Conservation (phyloP, 2,113 vertebrate genomes). For the Ciconia stormi region DNA sequence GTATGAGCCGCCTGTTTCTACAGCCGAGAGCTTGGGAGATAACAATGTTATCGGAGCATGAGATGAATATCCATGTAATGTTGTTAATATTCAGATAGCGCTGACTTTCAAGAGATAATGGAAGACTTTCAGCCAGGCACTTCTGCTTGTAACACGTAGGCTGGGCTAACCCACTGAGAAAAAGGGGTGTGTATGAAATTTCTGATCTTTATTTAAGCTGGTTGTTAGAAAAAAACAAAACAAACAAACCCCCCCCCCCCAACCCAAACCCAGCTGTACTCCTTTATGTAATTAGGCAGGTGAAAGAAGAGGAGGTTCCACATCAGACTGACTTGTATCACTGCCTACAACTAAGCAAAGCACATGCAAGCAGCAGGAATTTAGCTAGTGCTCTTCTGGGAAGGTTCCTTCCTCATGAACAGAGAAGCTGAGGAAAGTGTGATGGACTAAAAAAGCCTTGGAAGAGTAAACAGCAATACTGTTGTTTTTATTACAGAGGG, state of each 20-base stretch:
- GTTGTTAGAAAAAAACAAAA: neutral
- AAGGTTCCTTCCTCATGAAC: neutral
- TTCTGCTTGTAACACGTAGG: neutral
- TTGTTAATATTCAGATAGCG: constrained; percentile 3
- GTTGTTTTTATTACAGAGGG: neutral
- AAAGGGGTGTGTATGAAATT: neutral
- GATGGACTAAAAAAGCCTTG: neutral
- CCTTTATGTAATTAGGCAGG: neutral
- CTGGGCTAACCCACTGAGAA: neutral
- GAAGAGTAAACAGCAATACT: neutral
- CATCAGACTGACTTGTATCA: neutral
- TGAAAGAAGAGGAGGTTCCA: neutral
- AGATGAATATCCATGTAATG: neutral
- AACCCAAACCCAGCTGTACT: neutral
- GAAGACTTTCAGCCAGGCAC: neutral
- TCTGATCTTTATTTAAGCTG: neutral
- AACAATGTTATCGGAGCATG: neutral
- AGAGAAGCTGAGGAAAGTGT: neutral
- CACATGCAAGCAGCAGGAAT: neutral
- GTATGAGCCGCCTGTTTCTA: neutral
- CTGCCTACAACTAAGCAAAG: neutral
- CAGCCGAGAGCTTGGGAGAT: neutral
- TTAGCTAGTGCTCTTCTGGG: neutral
- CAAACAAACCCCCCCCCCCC: no score
- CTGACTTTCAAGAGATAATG: neutral